Conservation (phyloP, 1,140 invertebrate species). For the Matsumurasca onukii region DNA sequence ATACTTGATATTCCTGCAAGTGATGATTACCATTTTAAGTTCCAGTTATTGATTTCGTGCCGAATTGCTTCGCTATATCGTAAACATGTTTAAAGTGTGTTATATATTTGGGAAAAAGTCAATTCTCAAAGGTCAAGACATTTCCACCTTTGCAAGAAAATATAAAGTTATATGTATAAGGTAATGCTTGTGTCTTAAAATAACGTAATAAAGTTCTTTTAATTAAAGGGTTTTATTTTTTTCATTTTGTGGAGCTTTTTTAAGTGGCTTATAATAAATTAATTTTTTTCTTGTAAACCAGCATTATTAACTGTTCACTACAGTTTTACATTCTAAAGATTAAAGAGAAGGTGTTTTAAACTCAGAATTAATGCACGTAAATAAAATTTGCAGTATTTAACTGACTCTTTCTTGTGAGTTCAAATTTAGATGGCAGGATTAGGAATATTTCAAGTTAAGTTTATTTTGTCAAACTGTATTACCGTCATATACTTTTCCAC, state of each 20-base stretch:
- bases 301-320: too few relatives aligned
- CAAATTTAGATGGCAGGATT: too few relatives aligned
- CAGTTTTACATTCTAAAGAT: too few relatives aligned
- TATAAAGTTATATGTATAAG: slow-evolving; percentile 17
- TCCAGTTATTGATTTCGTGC: slow-evolving; percentile 6
- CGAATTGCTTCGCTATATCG: slow-evolving; percentile 6
- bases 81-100: slow-evolving; percentile 10
- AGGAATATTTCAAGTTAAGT: too few relatives aligned
- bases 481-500: too few relatives aligned
- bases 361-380: too few relatives aligned
- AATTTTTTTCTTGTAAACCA: too few relatives aligned
- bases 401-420: too few relatives aligned
- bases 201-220: background rate
- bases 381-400: too few relatives aligned
- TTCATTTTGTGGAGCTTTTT: slow-evolving; percentile 16
- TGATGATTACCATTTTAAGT: slow-evolving; percentile 13
- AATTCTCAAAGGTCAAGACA: slow-evolving; percentile 21
- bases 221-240: slow-evolving; percentile 2
- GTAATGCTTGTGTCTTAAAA: slow-evolving; percentile 23
- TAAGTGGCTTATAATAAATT: too few relatives aligned
- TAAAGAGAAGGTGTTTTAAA: too few relatives aligned
- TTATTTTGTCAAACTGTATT: too few relatives aligned
- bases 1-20: slow-evolving; percentile 11
- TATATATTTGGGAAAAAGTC: slow-evolving; percentile 9
- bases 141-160: slow-evolving; percentile 13